These are phyloP conservation scores for Ichneumoninae sp. DNA, from an alignment of 2,888 invertebrate species.

Conservation along the genomic window DNA sequence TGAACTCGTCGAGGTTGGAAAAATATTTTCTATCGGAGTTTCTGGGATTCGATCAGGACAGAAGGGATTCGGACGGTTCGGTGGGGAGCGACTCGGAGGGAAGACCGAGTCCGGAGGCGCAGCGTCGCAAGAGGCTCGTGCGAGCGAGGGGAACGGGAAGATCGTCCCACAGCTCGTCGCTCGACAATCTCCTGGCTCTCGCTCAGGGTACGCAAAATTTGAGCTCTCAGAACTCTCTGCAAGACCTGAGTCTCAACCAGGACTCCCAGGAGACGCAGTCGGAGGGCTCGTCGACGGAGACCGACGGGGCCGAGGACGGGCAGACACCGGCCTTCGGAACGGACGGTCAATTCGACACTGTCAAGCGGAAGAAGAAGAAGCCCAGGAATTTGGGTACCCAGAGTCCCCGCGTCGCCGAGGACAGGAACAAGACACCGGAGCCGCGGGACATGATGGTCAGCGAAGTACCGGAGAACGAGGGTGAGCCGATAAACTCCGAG, in stretches of 20 bases:
- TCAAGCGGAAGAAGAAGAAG: constrained; percentile 93
- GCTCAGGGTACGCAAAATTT: constrained; percentile 80
- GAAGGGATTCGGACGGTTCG: constrained; percentile 93
- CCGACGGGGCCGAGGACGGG: constrained; percentile 88
- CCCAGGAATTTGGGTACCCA: constrained; percentile 84
- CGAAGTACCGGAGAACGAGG: constrained; percentile 87
- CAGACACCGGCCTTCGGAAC: constrained; percentile 87
- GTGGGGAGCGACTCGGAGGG: constrained; percentile 97
- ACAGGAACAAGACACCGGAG: constrained; percentile 88
- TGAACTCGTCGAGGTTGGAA: constrained; percentile 92
- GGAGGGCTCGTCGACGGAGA: constrained; percentile 89
- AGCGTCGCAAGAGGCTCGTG: constrained; percentile 92
- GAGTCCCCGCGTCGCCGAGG: constrained; percentile 85
- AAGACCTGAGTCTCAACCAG: constrained; percentile 79
- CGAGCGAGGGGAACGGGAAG: constrained; percentile 93
- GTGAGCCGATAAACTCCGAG: constrained; percentile 85
- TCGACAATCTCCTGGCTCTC: constrained; percentile 90
- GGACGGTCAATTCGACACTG: constrained; percentile 92
- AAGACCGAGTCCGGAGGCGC: constrained; percentile 92
- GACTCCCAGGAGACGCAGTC: constrained; percentile 82
- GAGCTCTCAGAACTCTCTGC: constrained; percentile 81
- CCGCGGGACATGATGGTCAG: constrained; percentile 86
- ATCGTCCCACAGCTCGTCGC: constrained; percentile 92
- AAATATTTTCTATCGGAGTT: constrained; percentile 95
- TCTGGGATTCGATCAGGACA: constrained; percentile 92